These are phyloP conservation scores for Oreochromis niloticus DNA, from an alignment of 2,113 vertebrate species.

Conservation along the genomic window DNA sequence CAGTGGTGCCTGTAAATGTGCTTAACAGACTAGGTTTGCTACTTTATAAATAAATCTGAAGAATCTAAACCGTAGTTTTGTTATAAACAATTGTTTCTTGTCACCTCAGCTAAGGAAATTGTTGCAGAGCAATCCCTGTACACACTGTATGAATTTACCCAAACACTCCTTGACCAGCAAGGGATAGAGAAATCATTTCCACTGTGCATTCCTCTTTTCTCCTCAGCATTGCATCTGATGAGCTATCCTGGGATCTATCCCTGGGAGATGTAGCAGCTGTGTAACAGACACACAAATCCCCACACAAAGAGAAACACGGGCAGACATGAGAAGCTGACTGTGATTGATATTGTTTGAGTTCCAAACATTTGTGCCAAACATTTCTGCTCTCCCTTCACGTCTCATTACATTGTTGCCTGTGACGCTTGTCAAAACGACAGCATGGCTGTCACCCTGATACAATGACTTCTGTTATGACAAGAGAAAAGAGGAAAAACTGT, in stretches of 20 bases:
- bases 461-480: conserved; percentile 20
- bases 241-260: conserved; percentile 6
- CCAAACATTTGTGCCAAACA: conserved; percentile 37
- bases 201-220: neutral
- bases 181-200: neutral
- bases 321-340: neutral
- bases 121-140: neutral
- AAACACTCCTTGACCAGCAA: neutral
- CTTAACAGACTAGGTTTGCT: neutral
- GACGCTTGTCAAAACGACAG: conserved; percentile 35
- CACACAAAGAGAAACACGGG: neutral
- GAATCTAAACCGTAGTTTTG: neutral
- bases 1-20: neutral
- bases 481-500: neutral
- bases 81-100: neutral
- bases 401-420: conserved; percentile 49
- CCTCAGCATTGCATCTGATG: neutral
- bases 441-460: conserved; percentile 40
- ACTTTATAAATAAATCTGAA: neutral
- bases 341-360: conserved; percentile 53
- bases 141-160: neutral
- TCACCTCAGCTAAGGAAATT: neutral
- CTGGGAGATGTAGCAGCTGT: neutral
- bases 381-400: conserved; percentile 31
- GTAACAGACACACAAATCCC: neutral